A percentile compares a stretch with the other conserved stretches of the same genome.
phyloP scores from a whole-genome alignment of 2,113 vertebrate species.

The Psilopogon haemacephalus region DNA sequence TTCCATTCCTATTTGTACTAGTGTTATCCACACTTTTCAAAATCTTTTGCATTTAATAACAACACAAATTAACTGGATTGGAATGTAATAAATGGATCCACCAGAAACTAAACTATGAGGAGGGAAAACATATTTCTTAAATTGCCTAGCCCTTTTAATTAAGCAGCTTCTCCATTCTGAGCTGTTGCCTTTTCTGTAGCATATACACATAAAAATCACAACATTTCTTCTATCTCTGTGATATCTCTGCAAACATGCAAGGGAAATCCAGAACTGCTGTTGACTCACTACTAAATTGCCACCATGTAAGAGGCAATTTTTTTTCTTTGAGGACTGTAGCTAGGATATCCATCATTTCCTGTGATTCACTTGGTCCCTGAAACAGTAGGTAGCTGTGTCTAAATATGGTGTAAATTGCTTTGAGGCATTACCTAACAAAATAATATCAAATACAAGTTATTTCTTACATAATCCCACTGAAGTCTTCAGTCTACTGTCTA shows the following conservation, averaged over 20 bases:
- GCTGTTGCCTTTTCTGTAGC: neutral
- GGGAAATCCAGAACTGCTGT: neutral
- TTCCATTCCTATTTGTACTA: neutral
- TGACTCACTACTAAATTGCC: neutral
- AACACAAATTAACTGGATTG: neutral
- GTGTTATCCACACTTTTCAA: neutral
- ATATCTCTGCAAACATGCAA: neutral
- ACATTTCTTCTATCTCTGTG: neutral
- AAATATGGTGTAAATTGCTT: neutral
- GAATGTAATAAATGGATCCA: neutral
- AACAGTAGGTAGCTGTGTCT: neutral
- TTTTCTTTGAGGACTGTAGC: neutral
- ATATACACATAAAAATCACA: neutral
- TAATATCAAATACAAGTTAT: neutral
- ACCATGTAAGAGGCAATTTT: neutral
- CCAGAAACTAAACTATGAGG: neutral
- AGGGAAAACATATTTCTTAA: neutral
- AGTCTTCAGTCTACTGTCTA: neutral
- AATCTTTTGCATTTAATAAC: neutral
- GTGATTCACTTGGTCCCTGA: neutral
- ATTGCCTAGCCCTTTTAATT: neutral
- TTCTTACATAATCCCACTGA: neutral
- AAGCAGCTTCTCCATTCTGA: neutral
- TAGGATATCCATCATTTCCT: neutral
- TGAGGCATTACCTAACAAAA: neutral